Evolutionary conservation across 1,140 invertebrate genomes (phyloP).

Genomic region (Telenomus remus): DNA sequence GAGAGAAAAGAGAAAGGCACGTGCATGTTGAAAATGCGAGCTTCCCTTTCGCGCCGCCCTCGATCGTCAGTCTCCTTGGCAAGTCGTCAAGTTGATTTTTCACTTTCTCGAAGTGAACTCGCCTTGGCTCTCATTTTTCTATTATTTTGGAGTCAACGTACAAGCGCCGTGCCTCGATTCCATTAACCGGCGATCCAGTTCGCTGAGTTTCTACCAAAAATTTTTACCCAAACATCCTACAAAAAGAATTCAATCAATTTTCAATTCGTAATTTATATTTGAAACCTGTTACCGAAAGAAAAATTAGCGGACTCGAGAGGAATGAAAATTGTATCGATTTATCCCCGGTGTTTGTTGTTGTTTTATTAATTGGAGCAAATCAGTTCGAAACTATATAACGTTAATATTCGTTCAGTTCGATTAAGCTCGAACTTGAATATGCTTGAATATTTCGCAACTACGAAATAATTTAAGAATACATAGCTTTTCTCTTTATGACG

Average conservation of each 20-base stretch:
- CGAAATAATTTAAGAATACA: constrained; percentile 55
- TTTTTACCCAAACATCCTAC: constrained; percentile 3
- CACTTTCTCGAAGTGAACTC: constrained; percentile 30
- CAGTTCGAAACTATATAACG: constrained; percentile 25
- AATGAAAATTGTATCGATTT: no score
- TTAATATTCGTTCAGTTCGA: no score
- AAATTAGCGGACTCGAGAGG: no score
- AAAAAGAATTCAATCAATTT: no score
- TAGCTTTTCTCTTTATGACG: constrained; percentile 51
- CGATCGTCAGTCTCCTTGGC: constrained; percentile 41
- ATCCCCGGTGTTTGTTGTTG: no score
- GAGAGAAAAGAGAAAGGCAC: background rate
- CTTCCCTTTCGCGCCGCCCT: constrained; percentile 15
- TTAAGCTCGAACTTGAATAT: no score
- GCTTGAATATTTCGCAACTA: constrained; percentile 48
- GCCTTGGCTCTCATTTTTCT: constrained; percentile 22
- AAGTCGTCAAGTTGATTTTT: constrained; percentile 46
- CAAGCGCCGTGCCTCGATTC: constrained; percentile 17
- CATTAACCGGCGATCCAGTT: constrained; percentile 25
- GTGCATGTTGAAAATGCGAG: background rate
- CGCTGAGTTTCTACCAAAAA: constrained; percentile 29
- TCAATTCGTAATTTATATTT: no score
- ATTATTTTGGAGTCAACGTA: constrained; percentile 8
- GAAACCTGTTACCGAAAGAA: no score
- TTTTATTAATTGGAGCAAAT: constrained; percentile 43